Evolutionary conservation across 2,888 invertebrate genomes (phyloP).

Genomic region (Cyaniris semiargus): DNA sequence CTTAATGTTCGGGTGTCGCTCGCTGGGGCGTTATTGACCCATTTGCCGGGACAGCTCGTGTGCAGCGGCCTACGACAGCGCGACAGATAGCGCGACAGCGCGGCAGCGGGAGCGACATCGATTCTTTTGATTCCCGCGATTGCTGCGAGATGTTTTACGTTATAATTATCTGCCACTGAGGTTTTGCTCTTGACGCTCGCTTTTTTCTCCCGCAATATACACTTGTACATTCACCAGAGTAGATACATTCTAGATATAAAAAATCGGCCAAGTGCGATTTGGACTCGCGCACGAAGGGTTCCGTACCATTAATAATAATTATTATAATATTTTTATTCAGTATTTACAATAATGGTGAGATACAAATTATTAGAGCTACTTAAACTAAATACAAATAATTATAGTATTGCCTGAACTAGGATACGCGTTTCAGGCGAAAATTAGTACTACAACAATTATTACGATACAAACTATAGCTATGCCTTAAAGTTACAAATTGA

Average conservation of each 20-base stretch:
- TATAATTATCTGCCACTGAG: background rate
- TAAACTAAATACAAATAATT: too few species aligned
- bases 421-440: too few species aligned
- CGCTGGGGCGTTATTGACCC: constrained; percentile 10
- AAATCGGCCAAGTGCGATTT: too few species aligned
- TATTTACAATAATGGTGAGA: too few species aligned
- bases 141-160: background rate
- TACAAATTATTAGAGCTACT: too few species aligned
- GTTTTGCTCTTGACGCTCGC: background rate
- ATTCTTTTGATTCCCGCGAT: background rate
- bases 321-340: too few species aligned
- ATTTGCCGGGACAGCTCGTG: background rate
- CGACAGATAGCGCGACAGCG: background rate
- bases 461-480: too few species aligned
- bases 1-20: constrained; percentile 20
- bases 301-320: too few species aligned
- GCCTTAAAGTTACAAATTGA: too few species aligned
- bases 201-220: background rate
- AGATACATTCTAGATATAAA: background rate
- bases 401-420: too few species aligned
- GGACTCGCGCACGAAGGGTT: too few species aligned
- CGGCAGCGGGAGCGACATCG: background rate
- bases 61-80: background rate
- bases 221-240: background rate
- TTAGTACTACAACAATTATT: too few species aligned